Conservation (phyloP, 2,888 invertebrate species). For the Conomelus anceps region DNA sequence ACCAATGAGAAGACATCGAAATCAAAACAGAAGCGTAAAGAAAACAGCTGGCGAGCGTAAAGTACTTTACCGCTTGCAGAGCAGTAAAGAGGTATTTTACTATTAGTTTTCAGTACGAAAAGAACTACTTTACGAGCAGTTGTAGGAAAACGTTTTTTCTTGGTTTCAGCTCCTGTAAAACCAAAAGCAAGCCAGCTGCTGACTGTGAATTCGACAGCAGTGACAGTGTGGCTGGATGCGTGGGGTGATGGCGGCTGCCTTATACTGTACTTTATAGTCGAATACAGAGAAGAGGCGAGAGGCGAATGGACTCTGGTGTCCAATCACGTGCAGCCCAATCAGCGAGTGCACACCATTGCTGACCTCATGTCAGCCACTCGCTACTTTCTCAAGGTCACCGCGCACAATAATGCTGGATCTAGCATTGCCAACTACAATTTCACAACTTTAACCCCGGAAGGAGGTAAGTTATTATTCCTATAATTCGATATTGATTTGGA, state of each 20-base stretch:
- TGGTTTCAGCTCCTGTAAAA: slow-evolving; percentile 60
- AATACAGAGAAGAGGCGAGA: slow-evolving; percentile 61
- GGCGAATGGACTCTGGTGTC: slow-evolving; percentile 68
- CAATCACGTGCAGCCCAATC: slow-evolving; percentile 72
- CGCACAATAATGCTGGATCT: slow-evolving; percentile 81
- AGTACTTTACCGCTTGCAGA: too few relatives aligned
- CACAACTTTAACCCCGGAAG: slow-evolving; percentile 69
- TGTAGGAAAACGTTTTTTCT: background rate
- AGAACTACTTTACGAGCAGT: too few relatives aligned
- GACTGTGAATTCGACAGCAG: slow-evolving; percentile 78
- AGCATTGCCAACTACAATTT: slow-evolving; percentile 77
- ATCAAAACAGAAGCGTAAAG: too few relatives aligned
- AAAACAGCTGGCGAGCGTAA: too few relatives aligned
- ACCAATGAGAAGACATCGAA: too few relatives aligned
- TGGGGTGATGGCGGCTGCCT: slow-evolving; percentile 89
- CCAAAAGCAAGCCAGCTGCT: slow-evolving; percentile 74
- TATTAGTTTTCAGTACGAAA: too few relatives aligned
- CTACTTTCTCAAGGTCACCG: slow-evolving; percentile 49
- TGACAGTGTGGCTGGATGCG: slow-evolving; percentile 77
- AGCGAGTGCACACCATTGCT: slow-evolving; percentile 71
- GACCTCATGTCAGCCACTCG: slow-evolving; percentile 62
- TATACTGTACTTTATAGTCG: slow-evolving; percentile 76
- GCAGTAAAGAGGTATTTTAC: too few relatives aligned
- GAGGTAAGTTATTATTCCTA: slow-evolving; percentile 50
- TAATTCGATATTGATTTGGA: too few relatives aligned